Conservation (phyloP, 1,140 invertebrate species). For the Phortica variegata region DNA sequence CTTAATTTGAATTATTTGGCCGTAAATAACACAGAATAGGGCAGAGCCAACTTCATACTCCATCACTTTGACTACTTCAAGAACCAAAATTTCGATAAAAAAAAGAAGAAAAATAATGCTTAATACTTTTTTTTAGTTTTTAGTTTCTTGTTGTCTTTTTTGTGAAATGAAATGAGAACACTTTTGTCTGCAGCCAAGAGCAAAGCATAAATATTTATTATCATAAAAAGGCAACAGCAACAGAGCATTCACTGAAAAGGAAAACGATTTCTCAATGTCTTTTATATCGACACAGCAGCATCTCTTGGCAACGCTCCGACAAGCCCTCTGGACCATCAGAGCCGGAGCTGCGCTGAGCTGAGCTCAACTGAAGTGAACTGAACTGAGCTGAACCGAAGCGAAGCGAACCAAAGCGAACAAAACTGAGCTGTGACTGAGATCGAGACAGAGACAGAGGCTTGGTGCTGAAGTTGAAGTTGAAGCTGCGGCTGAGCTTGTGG, state of each 20-base stretch:
- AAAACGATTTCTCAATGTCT: slow-evolving; percentile 54
- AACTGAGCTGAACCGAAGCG: too few relatives aligned
- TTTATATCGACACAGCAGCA: slow-evolving; percentile 31
- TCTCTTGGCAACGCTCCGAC: background rate
- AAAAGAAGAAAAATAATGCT: too few relatives aligned
- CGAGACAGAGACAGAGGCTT: background rate
- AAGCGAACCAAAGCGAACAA: too few relatives aligned
- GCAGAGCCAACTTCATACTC: background rate
- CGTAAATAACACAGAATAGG: slow-evolving; percentile 50
- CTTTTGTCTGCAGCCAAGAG: slow-evolving; percentile 1
- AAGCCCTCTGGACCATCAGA: too few relatives aligned
- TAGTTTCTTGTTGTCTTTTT: slow-evolving; percentile 37
- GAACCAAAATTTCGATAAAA: too few relatives aligned
- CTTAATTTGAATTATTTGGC: slow-evolving; percentile 53
- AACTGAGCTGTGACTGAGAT: too few relatives aligned
- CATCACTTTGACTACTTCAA: too few relatives aligned
- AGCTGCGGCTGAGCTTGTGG: too few relatives aligned
- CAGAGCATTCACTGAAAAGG: slow-evolving; percentile 33
- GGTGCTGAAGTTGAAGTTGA: background rate
- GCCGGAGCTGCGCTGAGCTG: too few relatives aligned
- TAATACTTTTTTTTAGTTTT: too few relatives aligned
- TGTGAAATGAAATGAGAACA: too few relatives aligned
- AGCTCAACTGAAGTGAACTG: too few relatives aligned
- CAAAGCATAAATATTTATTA: slow-evolving; percentile 50
- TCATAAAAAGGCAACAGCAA: slow-evolving; percentile 34